Evolutionary conservation across 2,888 invertebrate genomes (phyloP).

Genomic region (Leptogaster cylindrica): DNA sequence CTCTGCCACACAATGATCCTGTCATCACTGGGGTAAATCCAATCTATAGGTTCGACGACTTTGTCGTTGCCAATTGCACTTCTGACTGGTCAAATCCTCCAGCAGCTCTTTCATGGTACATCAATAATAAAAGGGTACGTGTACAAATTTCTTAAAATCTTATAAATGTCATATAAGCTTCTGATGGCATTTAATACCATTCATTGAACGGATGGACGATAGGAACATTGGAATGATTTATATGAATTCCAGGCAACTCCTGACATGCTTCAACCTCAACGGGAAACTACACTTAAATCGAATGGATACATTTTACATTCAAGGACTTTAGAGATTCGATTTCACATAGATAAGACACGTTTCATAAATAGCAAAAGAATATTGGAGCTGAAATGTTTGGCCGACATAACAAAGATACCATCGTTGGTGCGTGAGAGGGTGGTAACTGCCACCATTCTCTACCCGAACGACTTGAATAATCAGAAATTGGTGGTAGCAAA

Average conservation of each 20-base stretch:
- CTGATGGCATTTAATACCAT: not conserved
- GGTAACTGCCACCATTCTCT: constrained; percentile 57
- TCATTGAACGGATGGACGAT: not conserved
- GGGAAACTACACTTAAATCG: constrained; percentile 58
- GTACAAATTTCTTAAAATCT: constrained; percentile 30
- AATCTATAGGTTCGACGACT: constrained; percentile 60
- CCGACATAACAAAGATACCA: constrained; percentile 56
- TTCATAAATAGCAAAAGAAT: constrained; percentile 56
- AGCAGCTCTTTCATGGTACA: constrained; percentile 60
- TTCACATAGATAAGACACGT: constrained; percentile 59
- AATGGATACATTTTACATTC: constrained; percentile 59
- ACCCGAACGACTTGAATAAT: constrained; percentile 59
- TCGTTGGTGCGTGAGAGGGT: constrained; percentile 55
- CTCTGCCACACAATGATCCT: constrained; percentile 60
- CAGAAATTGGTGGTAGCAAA: constrained; percentile 57
- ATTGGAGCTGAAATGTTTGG: constrained; percentile 60
- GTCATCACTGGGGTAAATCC: constrained; percentile 59
- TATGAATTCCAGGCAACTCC: constrained; percentile 55
- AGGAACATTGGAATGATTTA: too few relatives aligned
- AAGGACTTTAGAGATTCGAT: constrained; percentile 59
- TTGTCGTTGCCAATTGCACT: constrained; percentile 60
- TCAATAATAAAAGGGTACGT: constrained; percentile 60
- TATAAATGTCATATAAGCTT: constrained; percentile 13
- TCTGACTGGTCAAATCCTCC: constrained; percentile 61
- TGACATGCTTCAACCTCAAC: constrained; percentile 58